Evolutionary conservation across 2,113 vertebrate genomes (phyloP).

Genomic region (mouse (Mus musculus)): DNA sequence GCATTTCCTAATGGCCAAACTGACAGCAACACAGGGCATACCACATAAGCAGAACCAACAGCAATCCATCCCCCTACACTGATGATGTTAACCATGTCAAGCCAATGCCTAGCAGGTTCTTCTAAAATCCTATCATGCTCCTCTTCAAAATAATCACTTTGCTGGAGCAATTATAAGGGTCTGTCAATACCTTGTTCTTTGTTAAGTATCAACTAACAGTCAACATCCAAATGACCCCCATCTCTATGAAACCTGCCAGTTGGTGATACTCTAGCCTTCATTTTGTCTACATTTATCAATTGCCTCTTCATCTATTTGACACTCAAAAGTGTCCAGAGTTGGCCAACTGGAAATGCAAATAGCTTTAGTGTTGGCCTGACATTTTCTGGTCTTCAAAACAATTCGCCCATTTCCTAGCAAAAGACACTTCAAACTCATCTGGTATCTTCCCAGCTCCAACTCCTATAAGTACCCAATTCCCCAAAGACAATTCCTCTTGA

Average conservation of each 20-base stretch:
- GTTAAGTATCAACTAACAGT: not conserved
- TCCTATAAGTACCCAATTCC: not conserved
- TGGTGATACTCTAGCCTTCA: not conserved
- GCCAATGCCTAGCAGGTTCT: not conserved
- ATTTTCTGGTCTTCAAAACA: not conserved
- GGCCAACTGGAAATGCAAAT: not conserved
- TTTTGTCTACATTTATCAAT: not conserved
- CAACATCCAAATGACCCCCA: not conserved
- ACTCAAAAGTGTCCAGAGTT: not conserved
- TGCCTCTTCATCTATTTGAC: not conserved
- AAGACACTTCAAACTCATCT: not conserved
- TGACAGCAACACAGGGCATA: not conserved
- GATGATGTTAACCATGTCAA: not conserved
- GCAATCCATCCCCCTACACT: not conserved
- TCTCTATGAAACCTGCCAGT: not conserved
- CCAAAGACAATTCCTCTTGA: conserved; percentile 23
- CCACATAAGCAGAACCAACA: not conserved
- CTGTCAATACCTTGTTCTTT: not conserved
- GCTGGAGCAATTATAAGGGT: not conserved
- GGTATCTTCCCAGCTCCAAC: not conserved
- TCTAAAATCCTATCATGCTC: not conserved
- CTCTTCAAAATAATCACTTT: not conserved
- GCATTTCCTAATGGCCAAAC: not conserved
- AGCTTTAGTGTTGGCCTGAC: not conserved
- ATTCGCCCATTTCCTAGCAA: not conserved